Evolutionary conservation across 2,113 vertebrate genomes (phyloP), one percentile per base, ranked within the genome.

Genomic region (Symphodus melops): DNA sequence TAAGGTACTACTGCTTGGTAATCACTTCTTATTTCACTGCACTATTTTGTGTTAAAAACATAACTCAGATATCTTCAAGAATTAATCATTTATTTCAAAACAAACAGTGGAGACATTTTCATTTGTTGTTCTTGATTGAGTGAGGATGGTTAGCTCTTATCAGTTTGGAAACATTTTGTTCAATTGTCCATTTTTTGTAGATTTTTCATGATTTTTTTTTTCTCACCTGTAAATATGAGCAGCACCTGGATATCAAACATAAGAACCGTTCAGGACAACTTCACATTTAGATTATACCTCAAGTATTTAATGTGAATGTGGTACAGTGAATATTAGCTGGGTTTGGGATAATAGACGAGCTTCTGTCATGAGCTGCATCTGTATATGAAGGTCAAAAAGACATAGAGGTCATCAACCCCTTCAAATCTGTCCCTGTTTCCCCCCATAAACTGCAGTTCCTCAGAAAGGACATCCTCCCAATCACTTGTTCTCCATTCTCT

Each of bases 381-480:
- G 62, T 70, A 21, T 62, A 54, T 68, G 69, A 86, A 82, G 74
- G 72, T 81, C 81, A 81, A 61, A 66, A 57, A 3, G 11, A 81
- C 55, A 78, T 36, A 58, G 48, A 79, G 69, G 74, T 77, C 76
- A 72, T 85, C 65, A 82, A 69, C 72, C 25, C 73, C 58, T 74
- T 80, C 79, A 83, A 84, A 87, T 62, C 28, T 60, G 77, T 61
- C 17, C 62, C 74, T 66, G 69, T 53, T 54, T 75, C 69, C 83
- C 68, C 61, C 54, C 66, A 76, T 75, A 49, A 82, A 83, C 68
- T 61, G 21, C 39, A 44, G 36, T 72, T 72, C 71, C 42, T 71
- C 69, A 59, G 68, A 67, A 75, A 84, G 86, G 81, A 86, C 89
- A 81, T 83, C 81, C 78, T 79, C 73, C 81, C 81, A 84, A 77